These are phyloP conservation scores for Ginglymostoma cirratum DNA, from an alignment of 2,113 vertebrate genomes.

Conservation along the genomic window DNA sequence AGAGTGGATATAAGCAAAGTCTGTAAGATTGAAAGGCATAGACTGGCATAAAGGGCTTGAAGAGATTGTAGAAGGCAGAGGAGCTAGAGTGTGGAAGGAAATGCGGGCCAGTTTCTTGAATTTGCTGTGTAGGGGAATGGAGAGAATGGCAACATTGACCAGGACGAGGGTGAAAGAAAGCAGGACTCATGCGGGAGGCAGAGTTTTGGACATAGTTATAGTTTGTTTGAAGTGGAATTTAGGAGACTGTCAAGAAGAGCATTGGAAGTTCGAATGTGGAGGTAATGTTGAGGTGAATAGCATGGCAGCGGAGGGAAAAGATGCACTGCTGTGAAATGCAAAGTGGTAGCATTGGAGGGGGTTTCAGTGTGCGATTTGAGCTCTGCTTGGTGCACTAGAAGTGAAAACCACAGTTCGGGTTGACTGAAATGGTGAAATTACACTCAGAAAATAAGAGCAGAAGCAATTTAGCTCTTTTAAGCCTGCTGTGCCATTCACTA, in stretches of 20 bases:
- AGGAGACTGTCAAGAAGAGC: background rate
- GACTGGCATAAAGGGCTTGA: background rate
- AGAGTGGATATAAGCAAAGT: background rate
- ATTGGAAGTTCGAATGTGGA: background rate
- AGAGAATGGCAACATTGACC: background rate
- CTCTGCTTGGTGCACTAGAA: background rate
- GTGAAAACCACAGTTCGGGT: background rate
- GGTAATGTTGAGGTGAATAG: background rate
- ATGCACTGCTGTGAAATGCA: background rate
- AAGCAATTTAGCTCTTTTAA: no score
- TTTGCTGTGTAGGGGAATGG: background rate
- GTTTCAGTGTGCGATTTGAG: background rate
- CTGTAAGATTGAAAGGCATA: background rate
- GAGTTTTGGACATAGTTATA: background rate
- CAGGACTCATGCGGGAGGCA: background rate
- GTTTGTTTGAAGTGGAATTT: background rate
- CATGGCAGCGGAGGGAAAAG: background rate
- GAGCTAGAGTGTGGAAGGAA: background rate
- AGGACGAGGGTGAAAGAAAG: background rate
- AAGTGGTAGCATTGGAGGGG: background rate
- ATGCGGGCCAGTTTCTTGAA: background rate
- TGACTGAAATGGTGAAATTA: background rate
- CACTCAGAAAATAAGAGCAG: fast-evolving
- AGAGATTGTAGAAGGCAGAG: background rate
- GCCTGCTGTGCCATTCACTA: no score